Evolutionary conservation across 2,888 invertebrate genomes (phyloP).

Genomic region (Lingula anatina): DNA sequence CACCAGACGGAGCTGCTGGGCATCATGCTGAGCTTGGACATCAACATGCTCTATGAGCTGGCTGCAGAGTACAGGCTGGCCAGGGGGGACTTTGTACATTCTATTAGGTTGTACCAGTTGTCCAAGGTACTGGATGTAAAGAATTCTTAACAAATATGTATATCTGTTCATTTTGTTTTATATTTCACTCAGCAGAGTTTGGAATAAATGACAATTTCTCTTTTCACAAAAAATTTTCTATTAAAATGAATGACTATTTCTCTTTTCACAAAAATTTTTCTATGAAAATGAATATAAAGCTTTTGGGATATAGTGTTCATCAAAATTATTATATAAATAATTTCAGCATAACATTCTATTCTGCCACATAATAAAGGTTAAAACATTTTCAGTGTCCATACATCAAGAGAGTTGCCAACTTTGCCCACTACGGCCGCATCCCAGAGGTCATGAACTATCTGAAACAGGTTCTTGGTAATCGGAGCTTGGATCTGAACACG

Average conservation of each 20-base stretch:
- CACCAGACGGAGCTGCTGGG: slow-evolving; percentile 60
- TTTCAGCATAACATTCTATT: no score
- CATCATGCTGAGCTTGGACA: slow-evolving; percentile 58
- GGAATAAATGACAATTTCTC: no score
- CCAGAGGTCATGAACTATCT: slow-evolving; percentile 61
- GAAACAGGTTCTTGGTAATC: slow-evolving; percentile 56
- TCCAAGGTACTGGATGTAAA: slow-evolving; percentile 67
- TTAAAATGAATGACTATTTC: no score
- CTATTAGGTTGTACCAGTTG: slow-evolving; percentile 74
- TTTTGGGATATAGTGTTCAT: no score
- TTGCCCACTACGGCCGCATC: slow-evolving; percentile 62
- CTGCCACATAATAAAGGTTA: no score
- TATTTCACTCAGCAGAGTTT: no score
- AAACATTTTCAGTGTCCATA: slow-evolving; percentile 55
- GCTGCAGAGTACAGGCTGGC: slow-evolving; percentile 77
- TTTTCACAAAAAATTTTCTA: no score
- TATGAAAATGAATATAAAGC: no score
- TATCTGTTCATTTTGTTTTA: no score
- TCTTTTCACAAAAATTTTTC: no score
- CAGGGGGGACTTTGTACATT: slow-evolving; percentile 69
- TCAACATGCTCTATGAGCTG: slow-evolving; percentile 66
- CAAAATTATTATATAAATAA: no score
- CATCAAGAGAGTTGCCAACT: slow-evolving; percentile 61
- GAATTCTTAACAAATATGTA: no score
- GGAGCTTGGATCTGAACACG: slow-evolving; percentile 57